phyloP scores from a whole-genome alignment of 2,888 invertebrate species.

The Notodonta dromedarius region DNA sequence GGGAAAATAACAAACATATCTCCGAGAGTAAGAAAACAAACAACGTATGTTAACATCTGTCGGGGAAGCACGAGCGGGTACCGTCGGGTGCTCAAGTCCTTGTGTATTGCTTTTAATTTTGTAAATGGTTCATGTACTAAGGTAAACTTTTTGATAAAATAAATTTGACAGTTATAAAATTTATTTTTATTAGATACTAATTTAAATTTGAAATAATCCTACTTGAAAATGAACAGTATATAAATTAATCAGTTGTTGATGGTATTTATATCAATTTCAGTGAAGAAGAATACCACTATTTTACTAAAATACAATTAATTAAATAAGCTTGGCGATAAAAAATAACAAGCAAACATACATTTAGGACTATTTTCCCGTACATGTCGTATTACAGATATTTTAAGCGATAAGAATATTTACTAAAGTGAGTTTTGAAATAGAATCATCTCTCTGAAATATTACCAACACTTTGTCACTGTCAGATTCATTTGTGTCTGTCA shows the following conservation, averaged over 20 bases:
- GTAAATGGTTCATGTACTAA: not conserved
- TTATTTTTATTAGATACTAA: no score
- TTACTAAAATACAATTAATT: no score
- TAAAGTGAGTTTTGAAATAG: conserved; percentile 5
- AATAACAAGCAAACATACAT: not conserved
- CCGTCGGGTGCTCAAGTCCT: conserved; percentile 49
- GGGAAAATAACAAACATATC: conserved; percentile 81
- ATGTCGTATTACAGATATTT: not conserved
- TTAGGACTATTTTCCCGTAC: not conserved
- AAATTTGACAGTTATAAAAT: no score
- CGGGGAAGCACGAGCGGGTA: conserved; percentile 69
- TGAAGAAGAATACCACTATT: no score
- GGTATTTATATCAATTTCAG: no score
- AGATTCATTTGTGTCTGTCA: conserved; percentile 8
- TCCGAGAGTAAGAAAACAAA: conserved; percentile 82
- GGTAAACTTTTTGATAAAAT: no score
- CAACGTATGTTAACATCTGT: conserved; percentile 84
- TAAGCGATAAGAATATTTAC: conserved; percentile 4
- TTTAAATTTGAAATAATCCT: no score
- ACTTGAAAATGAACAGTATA: no score
- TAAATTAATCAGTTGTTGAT: no score
- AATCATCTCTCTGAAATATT: conserved; percentile 8
- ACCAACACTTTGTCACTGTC: conserved; percentile 7
- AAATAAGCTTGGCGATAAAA: no score
- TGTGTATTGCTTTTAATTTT: conserved; percentile 35